Conservation (phyloP, 2,888 invertebrate genomes). For the Pseudoips prasinana region DNA sequence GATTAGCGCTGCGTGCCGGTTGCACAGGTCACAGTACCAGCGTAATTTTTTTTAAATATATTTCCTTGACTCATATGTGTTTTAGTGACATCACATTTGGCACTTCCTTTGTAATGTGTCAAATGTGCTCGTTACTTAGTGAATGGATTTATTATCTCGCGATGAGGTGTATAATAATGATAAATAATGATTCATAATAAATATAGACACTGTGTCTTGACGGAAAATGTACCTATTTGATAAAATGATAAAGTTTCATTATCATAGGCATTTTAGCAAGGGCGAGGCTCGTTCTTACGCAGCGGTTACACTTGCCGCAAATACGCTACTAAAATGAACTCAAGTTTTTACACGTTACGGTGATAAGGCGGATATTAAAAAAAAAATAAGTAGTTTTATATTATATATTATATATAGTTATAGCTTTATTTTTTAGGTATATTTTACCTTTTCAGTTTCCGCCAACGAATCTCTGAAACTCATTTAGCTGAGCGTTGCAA, state of each 20-base stretch:
- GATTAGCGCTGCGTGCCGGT: constrained; percentile 52
- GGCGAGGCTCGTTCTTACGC: constrained; percentile 8
- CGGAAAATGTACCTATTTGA: constrained; percentile 22
- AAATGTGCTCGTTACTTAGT: constrained; percentile 29
- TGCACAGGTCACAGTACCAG: constrained; percentile 39
- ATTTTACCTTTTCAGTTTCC: too few species aligned
- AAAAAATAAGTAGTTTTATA: too few species aligned
- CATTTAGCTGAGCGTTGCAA: too few species aligned
- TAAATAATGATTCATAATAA: constrained; percentile 35
- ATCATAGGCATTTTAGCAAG: constrained; percentile 9
- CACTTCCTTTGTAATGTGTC: constrained; percentile 30
- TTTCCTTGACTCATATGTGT: constrained; percentile 33
- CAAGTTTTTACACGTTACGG: too few species aligned
- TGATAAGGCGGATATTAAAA: too few species aligned
- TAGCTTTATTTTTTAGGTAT: too few species aligned
- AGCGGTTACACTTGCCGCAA: too few species aligned
- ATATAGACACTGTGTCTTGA: constrained; percentile 26
- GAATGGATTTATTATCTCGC: constrained; percentile 31
- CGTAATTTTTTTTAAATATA: constrained; percentile 21
- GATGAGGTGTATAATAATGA: constrained; percentile 28
- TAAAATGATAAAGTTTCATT: constrained; percentile 25
- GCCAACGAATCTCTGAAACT: too few species aligned
- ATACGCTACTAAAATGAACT: too few species aligned
- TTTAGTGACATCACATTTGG: constrained; percentile 39
- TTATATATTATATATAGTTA: too few species aligned